Percentiles rank a stretch among this genome's conserved stretches.
These are phyloP conservation scores for Scotopteryx bipunctaria DNA, from an alignment of 2,888 invertebrate species.

Conservation along the genomic window DNA sequence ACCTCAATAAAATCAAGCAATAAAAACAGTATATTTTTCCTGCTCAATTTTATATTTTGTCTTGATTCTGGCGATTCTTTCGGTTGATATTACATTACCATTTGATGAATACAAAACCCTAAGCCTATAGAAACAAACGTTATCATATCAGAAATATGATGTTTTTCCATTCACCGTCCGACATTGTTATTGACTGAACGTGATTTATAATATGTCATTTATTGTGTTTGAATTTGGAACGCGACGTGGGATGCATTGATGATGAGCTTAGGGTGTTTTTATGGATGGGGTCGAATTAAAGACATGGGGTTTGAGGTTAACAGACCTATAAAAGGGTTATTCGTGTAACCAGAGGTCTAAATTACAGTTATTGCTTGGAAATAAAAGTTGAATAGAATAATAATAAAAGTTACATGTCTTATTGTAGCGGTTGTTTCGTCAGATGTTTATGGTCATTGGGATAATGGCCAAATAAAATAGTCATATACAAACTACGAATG, in stretches of 20 bases:
- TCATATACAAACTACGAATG: no score
- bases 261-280: constrained; percentile 16
- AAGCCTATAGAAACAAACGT: constrained; percentile 3
- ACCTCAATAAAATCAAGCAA: neutral
- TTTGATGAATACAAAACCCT: constrained; percentile 2
- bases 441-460: no score
- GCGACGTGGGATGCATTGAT: constrained; percentile 21
- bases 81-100: neutral
- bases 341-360: neutral
- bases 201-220: constrained; percentile 43
- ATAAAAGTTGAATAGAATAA: no score
- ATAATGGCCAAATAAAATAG: no score
- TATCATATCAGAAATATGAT: constrained; percentile 4
- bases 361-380: no score
- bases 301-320: neutral
- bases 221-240: constrained; percentile 36
- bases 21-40: neutral
- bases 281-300: constrained; percentile 2
- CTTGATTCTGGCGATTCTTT: no score
- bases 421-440: no score
- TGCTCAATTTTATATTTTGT: no score
- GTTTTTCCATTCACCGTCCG: constrained; percentile 16
- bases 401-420: no score
- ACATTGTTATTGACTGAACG: constrained; percentile 41
- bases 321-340: neutral